Evolutionary conservation across 2,888 invertebrate genomes (phyloP), one percentile per base, ranked within the genome.

Genomic region (Archips xylosteana): DNA sequence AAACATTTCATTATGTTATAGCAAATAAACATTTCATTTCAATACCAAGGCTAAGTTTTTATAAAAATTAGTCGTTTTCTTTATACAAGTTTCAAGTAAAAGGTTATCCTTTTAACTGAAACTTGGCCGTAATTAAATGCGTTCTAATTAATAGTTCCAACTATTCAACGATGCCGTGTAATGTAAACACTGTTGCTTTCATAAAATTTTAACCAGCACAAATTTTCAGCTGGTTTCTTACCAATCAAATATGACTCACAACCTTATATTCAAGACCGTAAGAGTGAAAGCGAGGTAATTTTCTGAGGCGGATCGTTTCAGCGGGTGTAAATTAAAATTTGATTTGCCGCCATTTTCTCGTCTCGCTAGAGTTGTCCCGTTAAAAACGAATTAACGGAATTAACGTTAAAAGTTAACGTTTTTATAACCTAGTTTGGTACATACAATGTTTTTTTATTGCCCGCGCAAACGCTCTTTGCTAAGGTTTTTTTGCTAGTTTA

Each of bases 151-250:
- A 81, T 81, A 76, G 77, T 75, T 70, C 34, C 63, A 77, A 78
- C 75, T 76, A 80, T 78, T 77, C 76, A 78, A 72, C 62, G 76
- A 74, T 74, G 73, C 36, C 68, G 61, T 77, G 70, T 76, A 78
- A 79, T 78, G 69, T 76, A 78, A 78, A 82, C 82, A 83, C 75
- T 79, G 83, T 83, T 82, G 83, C 83, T 79, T 76, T 83, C 80
- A 82, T 81, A 81, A 83, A 79, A 78, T 78, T 77, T 77, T 34
- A n/a, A 34, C 74, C 34, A 74, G 60, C 64, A 34, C 69, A 13
- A 10, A 75, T 77, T 76, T 61, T 70, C 71, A 75, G 75, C 76
- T 64, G 74, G 64, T 65, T 70, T 51, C 69, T 51, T 32, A 36
- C 15, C 49, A 51, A 64, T 39, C 45, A 12, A 59, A 32, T 34